Base-by-base conservation (phyloP, 2,113 vertebrate genomes). In the Petrocephalus zakoni region DNA sequence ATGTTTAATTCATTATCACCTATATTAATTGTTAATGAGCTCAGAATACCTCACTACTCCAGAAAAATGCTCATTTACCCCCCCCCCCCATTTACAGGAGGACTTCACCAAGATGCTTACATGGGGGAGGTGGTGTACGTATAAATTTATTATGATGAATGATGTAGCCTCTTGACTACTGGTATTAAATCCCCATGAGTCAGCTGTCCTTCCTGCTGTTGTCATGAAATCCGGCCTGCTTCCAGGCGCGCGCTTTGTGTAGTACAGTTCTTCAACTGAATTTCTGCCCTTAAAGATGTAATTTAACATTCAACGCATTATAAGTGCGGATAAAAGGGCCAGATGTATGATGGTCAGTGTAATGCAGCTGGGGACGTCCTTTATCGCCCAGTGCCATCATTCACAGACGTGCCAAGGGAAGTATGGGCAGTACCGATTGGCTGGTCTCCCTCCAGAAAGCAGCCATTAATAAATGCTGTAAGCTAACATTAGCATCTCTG, bases 1-100 rank as follows among this genome's bases (percentile, higher is more conserved):
- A 93, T 93, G 91, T 93, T 93, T 92, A 89, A 92, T 90, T 89
- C 29, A 91, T 93, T 92, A 92, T 90, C 88, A 91, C 89, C 46
- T 58, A 25, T 87, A 91, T 94, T 19, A 93, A 90, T 92, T 89
- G 92, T 93, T 93, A 81, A 95, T 91, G 88, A 88, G 88, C 51
- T n/a, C 85, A 37, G 78, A 75, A 84, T 25, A 75, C 64, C 51
- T 83, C 47, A 68, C 17, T n/a, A 46, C 51, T 46, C 29, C 29
- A n/a, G 86, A 46, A 87, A 53, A n/a, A 46, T 87, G 53, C 7
- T 61, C 8, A 21, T 87, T 46, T 61, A 21, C 5, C 21, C 1
- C 15, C 42, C 5, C 47, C 47, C n/a, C 25, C 7, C 84, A 53
- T 56, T 37, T 86, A 85, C 51, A 51, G 46, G 84, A 86, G 49